phyloP scores from a whole-genome alignment of 2,888 invertebrate species.

The Acleris literana region DNA sequence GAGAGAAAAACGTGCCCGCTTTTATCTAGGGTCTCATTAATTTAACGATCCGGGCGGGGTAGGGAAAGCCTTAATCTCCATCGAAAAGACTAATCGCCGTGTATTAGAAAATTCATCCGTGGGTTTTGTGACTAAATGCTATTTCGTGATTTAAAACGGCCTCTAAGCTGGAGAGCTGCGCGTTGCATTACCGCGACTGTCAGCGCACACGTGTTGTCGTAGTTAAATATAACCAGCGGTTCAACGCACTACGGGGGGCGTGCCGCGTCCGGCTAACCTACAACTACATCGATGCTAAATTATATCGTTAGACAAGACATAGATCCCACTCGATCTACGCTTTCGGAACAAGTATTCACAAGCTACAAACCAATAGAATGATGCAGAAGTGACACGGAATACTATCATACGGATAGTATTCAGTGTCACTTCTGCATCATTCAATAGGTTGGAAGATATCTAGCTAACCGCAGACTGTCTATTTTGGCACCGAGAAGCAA shows the following conservation, averaged over 20 bases:
- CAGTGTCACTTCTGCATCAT: conserved; percentile 5
- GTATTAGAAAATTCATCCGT: neutral
- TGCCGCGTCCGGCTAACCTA: conserved; percentile 69
- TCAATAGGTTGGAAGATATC: conserved; percentile 12
- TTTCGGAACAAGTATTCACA: neutral
- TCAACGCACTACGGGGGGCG: conserved; percentile 75
- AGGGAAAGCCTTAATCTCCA: neutral
- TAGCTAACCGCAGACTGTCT: conserved; percentile 18
- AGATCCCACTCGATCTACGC: neutral
- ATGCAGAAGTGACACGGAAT: no score
- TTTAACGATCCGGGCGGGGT: neutral
- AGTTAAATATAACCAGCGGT: conserved; percentile 81
- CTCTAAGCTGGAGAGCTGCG: conserved; percentile 63
- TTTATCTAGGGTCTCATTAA: conserved; percentile 14
- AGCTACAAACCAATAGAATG: no score
- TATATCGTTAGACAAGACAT: conserved; percentile 9
- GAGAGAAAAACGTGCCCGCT: conserved; percentile 5
- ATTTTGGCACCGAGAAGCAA: conserved; percentile 32
- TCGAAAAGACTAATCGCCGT: conserved; percentile 1
- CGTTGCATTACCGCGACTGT: conserved; percentile 53
- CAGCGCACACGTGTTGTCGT: conserved; percentile 72
- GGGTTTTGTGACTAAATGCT: conserved; percentile 1
- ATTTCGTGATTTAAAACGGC: conserved; percentile 51
- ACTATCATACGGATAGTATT: no score
- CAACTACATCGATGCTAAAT: conserved; percentile 51